phyloP scores from a whole-genome alignment of 1,140 invertebrate genomes.

The Chlorops oryzae region DNA sequence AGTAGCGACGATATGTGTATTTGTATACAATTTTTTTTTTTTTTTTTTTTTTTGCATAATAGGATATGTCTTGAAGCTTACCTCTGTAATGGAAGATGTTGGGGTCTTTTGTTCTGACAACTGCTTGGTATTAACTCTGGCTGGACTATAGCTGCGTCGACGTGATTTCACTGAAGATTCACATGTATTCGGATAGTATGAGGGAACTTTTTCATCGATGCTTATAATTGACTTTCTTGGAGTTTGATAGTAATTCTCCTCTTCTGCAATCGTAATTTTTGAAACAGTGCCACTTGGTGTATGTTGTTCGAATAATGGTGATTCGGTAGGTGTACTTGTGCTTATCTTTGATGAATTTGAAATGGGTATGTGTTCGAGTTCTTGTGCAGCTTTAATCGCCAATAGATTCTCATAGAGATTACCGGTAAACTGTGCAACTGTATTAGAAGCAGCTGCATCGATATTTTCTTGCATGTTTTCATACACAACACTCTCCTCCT shows the following conservation, averaged over 20 bases:
- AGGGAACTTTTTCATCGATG: slow-evolving; percentile 44
- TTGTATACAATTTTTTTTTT: no score
- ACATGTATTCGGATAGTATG: slow-evolving; percentile 45
- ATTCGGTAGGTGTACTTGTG: slow-evolving; percentile 43
- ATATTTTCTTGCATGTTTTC: slow-evolving; percentile 24
- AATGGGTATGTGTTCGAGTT: slow-evolving; percentile 17
- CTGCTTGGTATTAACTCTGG: no score
- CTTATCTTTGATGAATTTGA: slow-evolving; percentile 19
- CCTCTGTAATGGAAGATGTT: no score
- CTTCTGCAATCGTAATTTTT: slow-evolving; percentile 12
- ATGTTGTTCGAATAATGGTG: slow-evolving; percentile 25
- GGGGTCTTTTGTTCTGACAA: no score
- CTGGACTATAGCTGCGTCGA: no score
- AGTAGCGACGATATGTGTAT: no score
- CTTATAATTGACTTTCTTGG: slow-evolving; percentile 40
- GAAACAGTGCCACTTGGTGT: slow-evolving; percentile 1
- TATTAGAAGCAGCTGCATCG: background rate
- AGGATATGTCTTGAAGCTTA: no score
- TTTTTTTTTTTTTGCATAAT: no score
- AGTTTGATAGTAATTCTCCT: slow-evolving; percentile 42
- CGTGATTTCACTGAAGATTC: slow-evolving; percentile 37
- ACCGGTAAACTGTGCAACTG: slow-evolving; percentile 22
- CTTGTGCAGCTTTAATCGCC: slow-evolving; percentile 36
- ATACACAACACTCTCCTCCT: slow-evolving; percentile 36
- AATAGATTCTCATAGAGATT: slow-evolving; percentile 41